Evolutionary conservation across 2,888 invertebrate genomes (phyloP), one percentile per base, ranked within the genome.

Genomic region (Limenitis camilla): DNA sequence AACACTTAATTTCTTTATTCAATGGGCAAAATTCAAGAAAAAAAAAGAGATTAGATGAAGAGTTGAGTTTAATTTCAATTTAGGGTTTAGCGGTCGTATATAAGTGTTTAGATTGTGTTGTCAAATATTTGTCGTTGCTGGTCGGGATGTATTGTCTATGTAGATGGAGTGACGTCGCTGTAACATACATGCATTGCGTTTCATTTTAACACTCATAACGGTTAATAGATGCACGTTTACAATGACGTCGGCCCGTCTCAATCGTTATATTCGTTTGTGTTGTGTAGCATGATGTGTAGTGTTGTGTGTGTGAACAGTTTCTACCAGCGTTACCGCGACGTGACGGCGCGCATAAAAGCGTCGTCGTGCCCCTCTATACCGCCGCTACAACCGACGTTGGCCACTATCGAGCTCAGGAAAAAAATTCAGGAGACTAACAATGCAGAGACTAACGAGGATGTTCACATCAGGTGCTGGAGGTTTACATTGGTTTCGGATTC

Each of bases 281-380:
- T 38, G 40, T 32, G 36, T 40, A 47, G 53, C 38, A 56, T 44
- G 46, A 49, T 58, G 30, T 58, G 59, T 58, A 62, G 63, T 58
- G 59, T 61, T 58, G 53, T 61, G 59, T 58, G 56, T 56, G 56
- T 66, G 74, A 76, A 83, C 90, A 95, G 95, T 92, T 95, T 95
- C 92, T 94, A 94, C 92, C 92, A 93, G 89, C 93, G 93, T 87
- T 94, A 94, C 89, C 90, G 92, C 86, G 94, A 93, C 90, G 91
- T 95, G 87, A 93, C 93, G 84, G 94, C 93, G 84, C 93, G 95
- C 88, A 95, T 95, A 88, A 94, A 94, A 90, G 94, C 94, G 78
- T 92, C 92, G 72, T 93, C 93, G 86, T 93, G 92, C 82, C 93
- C 93, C 67, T 91, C 92, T 76, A 90, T 93, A 84, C 90, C 91